Base-by-base conservation (phyloP, 2,113 vertebrate genomes). In the Nyctibius bracteatus region DNA sequence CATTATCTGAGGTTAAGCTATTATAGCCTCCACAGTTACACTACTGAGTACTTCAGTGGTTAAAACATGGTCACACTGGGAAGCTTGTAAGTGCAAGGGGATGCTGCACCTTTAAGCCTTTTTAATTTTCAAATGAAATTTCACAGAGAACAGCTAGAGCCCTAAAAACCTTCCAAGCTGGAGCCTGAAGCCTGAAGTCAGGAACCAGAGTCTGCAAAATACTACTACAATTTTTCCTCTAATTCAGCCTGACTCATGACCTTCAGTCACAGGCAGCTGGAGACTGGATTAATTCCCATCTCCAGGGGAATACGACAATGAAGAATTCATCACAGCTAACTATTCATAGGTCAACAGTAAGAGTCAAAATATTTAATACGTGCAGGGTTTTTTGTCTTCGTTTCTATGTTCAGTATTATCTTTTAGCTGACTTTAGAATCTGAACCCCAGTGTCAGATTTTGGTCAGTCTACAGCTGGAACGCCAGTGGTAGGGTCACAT, bases 181-280 rank as follows among this genome's bases (percentile, higher is more conserved):
- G 39, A 93, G 94, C 81, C 59, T 25, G 73, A 96, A 97, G 94
- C 94, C 88, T 90, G 35, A 89, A 97, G 92, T 91, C 91, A 92
- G 90, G 93, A 97, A 85, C 47, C 66, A 74, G 72, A 22, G 54
- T 52, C 83, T 90, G 88, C 61, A 89, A 91, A 96, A 83, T 65
- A 57, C 57, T 15, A 91, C 85, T 63, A 61, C 46, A 52, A 49
- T 67, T 96, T 95, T 91, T 82, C 87, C 83, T 97, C 86, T 94
- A 73, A 97, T 96, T 97, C 90, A 78, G 68, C 31, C 72, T 83
- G 95, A 93, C 94, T 96, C 67, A 5, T 92, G 97, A 97, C 96
- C 92, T 94, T 97, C 59, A 92, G 94, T 85, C 83, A 66, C 90
- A 90, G 81, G 88, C 94, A 97, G 95, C 92, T 93, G 92, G 83